These are phyloP conservation scores for Horisme vitalbata DNA, from an alignment of 2,888 invertebrate genomes.

Conservation along the genomic window DNA sequence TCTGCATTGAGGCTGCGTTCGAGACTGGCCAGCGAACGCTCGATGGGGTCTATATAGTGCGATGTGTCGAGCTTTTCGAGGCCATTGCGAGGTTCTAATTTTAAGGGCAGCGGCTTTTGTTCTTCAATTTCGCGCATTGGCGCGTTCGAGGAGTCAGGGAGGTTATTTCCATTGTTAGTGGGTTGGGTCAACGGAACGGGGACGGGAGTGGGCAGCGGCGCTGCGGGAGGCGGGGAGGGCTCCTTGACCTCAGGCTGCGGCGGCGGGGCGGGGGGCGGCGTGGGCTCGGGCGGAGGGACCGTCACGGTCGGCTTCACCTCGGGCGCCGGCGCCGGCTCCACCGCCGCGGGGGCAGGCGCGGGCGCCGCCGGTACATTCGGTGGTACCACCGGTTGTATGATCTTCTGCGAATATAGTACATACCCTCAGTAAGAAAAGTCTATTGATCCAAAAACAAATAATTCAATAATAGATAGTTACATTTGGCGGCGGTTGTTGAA, in stretches of 20 bases:
- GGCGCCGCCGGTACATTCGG: slow-evolving; percentile 29
- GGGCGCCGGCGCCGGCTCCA: slow-evolving; percentile 38
- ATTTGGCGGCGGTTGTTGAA: slow-evolving; percentile 68
- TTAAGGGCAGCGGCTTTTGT: slow-evolving; percentile 50
- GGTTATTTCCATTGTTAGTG: slow-evolving; percentile 30
- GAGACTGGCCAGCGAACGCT: slow-evolving; percentile 87
- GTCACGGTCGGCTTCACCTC: slow-evolving; percentile 40
- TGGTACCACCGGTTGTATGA: slow-evolving; percentile 38
- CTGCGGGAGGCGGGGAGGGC: slow-evolving; percentile 39
- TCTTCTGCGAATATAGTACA: slow-evolving; percentile 46
- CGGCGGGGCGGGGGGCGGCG: slow-evolving; percentile 31
- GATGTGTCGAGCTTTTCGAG: slow-evolving; percentile 71
- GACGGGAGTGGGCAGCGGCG: slow-evolving; percentile 44
- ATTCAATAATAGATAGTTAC: slow-evolving; percentile 51
- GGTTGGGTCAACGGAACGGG: slow-evolving; percentile 16
- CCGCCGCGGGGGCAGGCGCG: slow-evolving; percentile 39
- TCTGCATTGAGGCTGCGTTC: slow-evolving; percentile 85
- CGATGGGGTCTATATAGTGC: slow-evolving; percentile 85
- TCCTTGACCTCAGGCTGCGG: slow-evolving; percentile 36
- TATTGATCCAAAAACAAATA: neutral
- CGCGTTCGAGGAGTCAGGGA: slow-evolving; percentile 49
- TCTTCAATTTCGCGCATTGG: slow-evolving; percentile 48
- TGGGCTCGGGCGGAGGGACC: slow-evolving; percentile 34
- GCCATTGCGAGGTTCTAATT: slow-evolving; percentile 68
- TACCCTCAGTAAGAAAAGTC: neutral